Base-by-base conservation (phyloP, 2,797 vertebrate species). In the Clamator glandarius region DNA sequence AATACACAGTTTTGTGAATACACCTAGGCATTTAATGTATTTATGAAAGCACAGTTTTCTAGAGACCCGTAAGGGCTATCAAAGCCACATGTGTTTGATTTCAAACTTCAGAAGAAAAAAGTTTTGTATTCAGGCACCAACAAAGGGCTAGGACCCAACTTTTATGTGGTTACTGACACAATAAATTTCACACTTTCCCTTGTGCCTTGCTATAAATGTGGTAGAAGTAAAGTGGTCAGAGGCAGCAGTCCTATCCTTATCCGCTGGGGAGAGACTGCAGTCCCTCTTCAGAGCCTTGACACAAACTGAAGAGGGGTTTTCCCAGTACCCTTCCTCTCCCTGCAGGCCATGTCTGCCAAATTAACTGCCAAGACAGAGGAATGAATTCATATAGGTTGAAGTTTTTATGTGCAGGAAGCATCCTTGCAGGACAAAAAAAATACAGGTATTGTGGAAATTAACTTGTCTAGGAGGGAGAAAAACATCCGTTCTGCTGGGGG, bases 41-140 rank as follows among this genome's bases (percentile, higher is more conserved):
- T 96, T 95, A 58, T 69, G 64, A 70, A 90, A 88, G n/a, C 41
- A 61, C 16, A 66, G n/a, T 88, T 97, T 96, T 94, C 67, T 72
- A 68, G 46, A 89, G 74, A 83, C 26, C 81, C 72, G 35, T 74
- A 83, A 88, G 69, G 36, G 84, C 79, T 95, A 41, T 67, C 68
- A 91, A 92, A 96, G 61, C 51, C 19, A 42, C 4, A 0, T 36
- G 18, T 63, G 59, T 94, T 97, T 97, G 93, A 74, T 96, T 95
- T 83, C 64, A 87, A 87, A 63, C 46, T 83, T 81, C 72, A 54
- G 50, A 39, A 84, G 15, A 62, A 82, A 69, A 66, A 95, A 54
- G 54, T 72, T 79, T 39, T 31, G 1, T 36, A 79, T 50, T 42
- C 3, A 59, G 41, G 36, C 66, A n/a, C 73, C 64, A 87, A 69